Conservation (phyloP, 2,888 invertebrate genomes). For the Mythimna albipuncta region DNA sequence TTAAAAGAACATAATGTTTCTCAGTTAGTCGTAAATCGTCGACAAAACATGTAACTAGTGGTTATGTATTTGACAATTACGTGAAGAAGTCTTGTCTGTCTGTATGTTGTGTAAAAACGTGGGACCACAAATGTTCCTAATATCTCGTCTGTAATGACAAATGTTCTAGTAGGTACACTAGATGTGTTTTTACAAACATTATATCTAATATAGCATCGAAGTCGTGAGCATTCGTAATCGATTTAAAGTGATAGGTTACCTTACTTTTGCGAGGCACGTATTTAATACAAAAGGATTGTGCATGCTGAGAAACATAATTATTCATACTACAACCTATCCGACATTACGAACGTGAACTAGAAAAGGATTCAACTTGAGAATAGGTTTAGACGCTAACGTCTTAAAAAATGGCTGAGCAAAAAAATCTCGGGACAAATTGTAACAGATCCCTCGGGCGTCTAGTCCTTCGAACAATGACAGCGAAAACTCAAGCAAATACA, state of each 20-base stretch:
- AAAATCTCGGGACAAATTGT: slow-evolving; percentile 3
- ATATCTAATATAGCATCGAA: slow-evolving; percentile 6
- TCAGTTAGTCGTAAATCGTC: slow-evolving; percentile 24
- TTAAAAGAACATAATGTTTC: slow-evolving; percentile 18
- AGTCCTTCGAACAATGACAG: not conserved
- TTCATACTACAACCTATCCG: not conserved
- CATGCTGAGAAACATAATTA: slow-evolving; percentile 9
- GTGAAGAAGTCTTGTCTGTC: slow-evolving; percentile 34
- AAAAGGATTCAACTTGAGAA: not conserved
- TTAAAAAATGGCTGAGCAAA: not conserved
- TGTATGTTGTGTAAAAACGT: slow-evolving; percentile 47
- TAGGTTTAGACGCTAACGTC: not conserved
- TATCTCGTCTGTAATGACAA: slow-evolving; percentile 28
- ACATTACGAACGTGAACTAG: not conserved
- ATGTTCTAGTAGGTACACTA: slow-evolving; percentile 34
- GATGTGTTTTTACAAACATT: slow-evolving; percentile 32
- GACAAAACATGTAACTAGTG: slow-evolving; percentile 45
- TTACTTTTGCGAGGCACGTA: slow-evolving; percentile 22
- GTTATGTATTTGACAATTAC: slow-evolving; percentile 59
- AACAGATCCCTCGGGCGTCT: not conserved
- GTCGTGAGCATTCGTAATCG: slow-evolving; percentile 32
- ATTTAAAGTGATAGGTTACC: slow-evolving; percentile 15
- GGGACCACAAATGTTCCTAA: slow-evolving; percentile 42
- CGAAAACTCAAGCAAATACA: slow-evolving; percentile 10
- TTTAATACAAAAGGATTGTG: slow-evolving; percentile 37